A percentile compares a stretch with the other conserved stretches of the same genome.
phyloP scores from a whole-genome alignment of 2,888 invertebrate genomes.

The Pilophorus perplexus region DNA sequence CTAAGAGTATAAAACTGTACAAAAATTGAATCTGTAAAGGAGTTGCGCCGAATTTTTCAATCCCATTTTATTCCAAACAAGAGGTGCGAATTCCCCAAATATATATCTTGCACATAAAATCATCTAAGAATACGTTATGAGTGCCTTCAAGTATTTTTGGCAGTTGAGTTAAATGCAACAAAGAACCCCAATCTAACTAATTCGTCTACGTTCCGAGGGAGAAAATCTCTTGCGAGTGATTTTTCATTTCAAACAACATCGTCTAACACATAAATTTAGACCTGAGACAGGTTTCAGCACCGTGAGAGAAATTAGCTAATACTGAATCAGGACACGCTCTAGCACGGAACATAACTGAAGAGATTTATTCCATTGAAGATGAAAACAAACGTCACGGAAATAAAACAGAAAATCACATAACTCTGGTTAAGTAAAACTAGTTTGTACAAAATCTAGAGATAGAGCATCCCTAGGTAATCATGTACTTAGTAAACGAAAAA shows the following conservation, averaged over 20 bases:
- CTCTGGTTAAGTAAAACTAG: constrained; percentile 14
- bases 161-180: constrained; percentile 28
- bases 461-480: not conserved
- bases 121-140: not conserved
- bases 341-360: too few relatives aligned
- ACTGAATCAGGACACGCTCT: constrained; percentile 12
- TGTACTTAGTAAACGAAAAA: constrained; percentile 16
- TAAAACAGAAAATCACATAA: constrained; percentile 10
- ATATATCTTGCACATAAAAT: constrained; percentile 15
- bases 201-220: constrained; percentile 13
- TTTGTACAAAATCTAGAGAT: constrained; percentile 16
- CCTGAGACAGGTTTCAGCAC: constrained; percentile 1
- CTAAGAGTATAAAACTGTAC: constrained; percentile 43
- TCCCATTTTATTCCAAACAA: constrained; percentile 26
- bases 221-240: not conserved
- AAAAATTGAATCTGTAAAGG: constrained; percentile 38
- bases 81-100: constrained; percentile 4
- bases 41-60: constrained; percentile 8
- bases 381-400: not conserved
- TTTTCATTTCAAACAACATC: constrained; percentile 7
- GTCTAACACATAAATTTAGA: not conserved
- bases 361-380: not conserved
- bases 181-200: constrained; percentile 2
- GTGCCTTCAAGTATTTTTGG: too few relatives aligned
- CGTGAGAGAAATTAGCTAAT: constrained; percentile 13